phyloP scores from a whole-genome alignment of 2,888 invertebrate species.

The Macaria notata region DNA sequence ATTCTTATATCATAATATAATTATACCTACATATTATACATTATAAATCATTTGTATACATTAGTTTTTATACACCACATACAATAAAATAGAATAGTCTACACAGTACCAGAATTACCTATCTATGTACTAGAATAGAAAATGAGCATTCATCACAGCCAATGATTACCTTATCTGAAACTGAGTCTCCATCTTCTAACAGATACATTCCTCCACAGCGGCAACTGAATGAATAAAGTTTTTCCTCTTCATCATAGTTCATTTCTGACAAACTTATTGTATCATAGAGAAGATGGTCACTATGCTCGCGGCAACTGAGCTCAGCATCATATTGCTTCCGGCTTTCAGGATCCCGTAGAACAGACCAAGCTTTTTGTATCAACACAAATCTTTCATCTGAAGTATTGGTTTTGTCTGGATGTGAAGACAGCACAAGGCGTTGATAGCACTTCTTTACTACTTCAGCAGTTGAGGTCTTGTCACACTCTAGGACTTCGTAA shows the following conservation, averaged over 20 bases:
- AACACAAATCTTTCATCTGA: conserved; percentile 52
- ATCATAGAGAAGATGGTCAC: conserved; percentile 83
- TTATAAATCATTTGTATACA: background rate
- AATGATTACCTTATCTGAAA: conserved; percentile 63
- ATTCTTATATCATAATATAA: too few relatives aligned
- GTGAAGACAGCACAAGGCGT: conserved; percentile 76
- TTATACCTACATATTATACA: too few relatives aligned
- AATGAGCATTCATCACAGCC: conserved; percentile 90
- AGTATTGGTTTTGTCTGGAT: conserved; percentile 83
- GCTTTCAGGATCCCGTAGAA: conserved; percentile 81
- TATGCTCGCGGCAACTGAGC: conserved; percentile 81
- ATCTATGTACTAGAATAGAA: conserved; percentile 80
- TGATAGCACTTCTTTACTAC: conserved; percentile 85
- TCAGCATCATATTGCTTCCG: conserved; percentile 86
- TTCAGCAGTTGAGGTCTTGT: conserved; percentile 74
- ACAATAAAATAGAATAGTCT: background rate
- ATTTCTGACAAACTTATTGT: conserved; percentile 78
- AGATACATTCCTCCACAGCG: conserved; percentile 86
- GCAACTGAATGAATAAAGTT: conserved; percentile 81
- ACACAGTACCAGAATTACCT: conserved; percentile 19
- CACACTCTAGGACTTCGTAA: conserved; percentile 81
- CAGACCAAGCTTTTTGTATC: conserved; percentile 88
- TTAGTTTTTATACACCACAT: background rate
- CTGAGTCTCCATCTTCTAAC: conserved; percentile 50
- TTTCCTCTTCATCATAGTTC: conserved; percentile 54